Conservation (phyloP, 2,888 invertebrate genomes). For the Tetheella fluctuosa region DNA sequence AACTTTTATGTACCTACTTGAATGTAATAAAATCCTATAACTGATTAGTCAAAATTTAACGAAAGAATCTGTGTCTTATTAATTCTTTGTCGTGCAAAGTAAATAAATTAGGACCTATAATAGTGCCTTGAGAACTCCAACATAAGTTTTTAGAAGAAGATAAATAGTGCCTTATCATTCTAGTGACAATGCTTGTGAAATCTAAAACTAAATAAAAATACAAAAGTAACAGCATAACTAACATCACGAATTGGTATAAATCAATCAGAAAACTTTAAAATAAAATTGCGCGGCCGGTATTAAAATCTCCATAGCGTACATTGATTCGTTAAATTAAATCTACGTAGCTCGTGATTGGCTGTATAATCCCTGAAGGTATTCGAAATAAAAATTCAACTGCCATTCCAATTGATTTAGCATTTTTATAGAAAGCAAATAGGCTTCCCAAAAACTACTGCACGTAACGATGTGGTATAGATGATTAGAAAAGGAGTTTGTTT, state of each 20-base stretch:
- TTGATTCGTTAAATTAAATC: constrained; percentile 6
- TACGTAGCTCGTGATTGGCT: not conserved
- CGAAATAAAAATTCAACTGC: not conserved
- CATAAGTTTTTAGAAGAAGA: no score
- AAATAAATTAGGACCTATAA: no score
- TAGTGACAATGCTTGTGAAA: not conserved
- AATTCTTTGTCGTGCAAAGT: no score
- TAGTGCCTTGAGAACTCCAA: no score
- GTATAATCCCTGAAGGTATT: not conserved
- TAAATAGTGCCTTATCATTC: no score
- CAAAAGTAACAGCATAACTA: not conserved
- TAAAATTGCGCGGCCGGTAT: not conserved
- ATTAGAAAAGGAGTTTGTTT: no score
- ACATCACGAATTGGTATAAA: not conserved
- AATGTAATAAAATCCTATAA: no score
- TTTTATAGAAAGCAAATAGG: not conserved
- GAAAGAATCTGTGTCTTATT: no score
- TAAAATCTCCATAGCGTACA: not conserved
- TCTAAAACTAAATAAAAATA: not conserved
- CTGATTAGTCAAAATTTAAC: no score
- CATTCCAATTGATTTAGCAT: not conserved
- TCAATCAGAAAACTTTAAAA: not conserved
- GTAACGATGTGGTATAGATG: not conserved
- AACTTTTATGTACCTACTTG: no score
- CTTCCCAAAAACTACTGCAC: not conserved